Evolutionary conservation across 92 coral and sea anemone species (phyloP), one percentile per base, ranked within the genome.

Genomic region (Epizoanthus scotinus): DNA sequence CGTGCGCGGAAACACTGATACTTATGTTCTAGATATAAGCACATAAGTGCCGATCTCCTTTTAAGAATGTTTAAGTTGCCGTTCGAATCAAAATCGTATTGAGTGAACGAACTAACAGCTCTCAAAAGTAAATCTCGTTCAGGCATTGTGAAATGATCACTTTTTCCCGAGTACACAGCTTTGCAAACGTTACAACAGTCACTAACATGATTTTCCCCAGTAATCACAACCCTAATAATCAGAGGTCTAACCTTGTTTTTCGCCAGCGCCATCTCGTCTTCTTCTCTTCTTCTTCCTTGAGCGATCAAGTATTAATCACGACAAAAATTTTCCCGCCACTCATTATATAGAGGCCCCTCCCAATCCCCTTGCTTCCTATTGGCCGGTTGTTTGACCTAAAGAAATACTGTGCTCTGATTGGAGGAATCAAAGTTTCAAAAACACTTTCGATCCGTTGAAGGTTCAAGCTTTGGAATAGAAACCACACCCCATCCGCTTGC

Each of bases 21-120:
- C 50, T 31, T 67, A 67, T 67, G 18, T 67, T 67, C 72, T 24
- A 38, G 21, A 67, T 67, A 67, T n/a, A 29, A 27, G 49, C 72
- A 67, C 72, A 67, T 31, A 14, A 38, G 44, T 38, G 72, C 72
- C 18, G 72, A 67, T 42, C 72, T 67, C 72, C 44, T 67, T 67
- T 67, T 67, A 67, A 10, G 49, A 67, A 67, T 34, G 50, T 42
- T 67, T 67, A 67, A 67, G 50, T 67, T 67, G 72, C 72, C 72
- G 50, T 67, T 67, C 52, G 44, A 38, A 67, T 67, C 72, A 42
- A 67, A 67, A 29, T 67, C 72, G 29, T 14, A 67, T 15, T 2
- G 72, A 67, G 52, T 67, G 55, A 67, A 67, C 50, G 72, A 67
- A 31, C 52, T 67, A 67, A 31, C 26, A 24, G 34, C 25, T 24